Conservation (phyloP, 23 tunicate species). For the Halocynthia roretzi region DNA sequence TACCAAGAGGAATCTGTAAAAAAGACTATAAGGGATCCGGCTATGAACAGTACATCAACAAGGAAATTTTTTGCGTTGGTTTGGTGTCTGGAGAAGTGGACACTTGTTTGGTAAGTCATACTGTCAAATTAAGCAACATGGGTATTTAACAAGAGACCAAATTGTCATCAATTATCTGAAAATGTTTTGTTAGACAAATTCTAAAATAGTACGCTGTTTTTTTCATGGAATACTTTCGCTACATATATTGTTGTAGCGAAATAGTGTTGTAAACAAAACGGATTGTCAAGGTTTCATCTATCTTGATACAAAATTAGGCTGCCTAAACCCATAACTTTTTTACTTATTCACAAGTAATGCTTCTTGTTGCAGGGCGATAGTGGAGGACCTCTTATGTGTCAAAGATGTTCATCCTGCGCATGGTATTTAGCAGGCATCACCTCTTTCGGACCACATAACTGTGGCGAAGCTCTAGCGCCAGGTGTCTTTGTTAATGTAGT, state of each 20-base stretch:
- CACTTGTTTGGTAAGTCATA: background rate
- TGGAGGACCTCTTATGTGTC: conserved; percentile 46
- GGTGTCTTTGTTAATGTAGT: conserved; percentile 24
- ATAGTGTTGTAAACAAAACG: no score
- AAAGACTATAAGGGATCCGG: conserved; percentile 3
- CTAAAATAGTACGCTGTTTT: no score
- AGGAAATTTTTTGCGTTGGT: conserved; percentile 1
- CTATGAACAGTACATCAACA: background rate
- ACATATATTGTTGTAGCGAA: no score
- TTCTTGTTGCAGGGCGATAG: conserved; percentile 38
- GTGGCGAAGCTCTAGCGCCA: conserved; percentile 21
- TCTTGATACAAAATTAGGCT: no score
- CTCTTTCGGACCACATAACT: conserved; percentile 31
- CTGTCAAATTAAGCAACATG: no score
- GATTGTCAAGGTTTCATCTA: no score
- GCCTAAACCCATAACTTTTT: no score
- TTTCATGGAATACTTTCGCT: no score
- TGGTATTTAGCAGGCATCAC: conserved; percentile 42
- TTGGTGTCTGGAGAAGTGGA: background rate
- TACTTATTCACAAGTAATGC: no score
- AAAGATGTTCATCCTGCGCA: conserved; percentile 45
- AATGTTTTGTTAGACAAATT: no score
- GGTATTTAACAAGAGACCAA: no score
- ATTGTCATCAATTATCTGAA: no score
- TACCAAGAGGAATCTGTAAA: conserved; percentile 1